phyloP scores from a whole-genome alignment of 2,113 vertebrate species.

The Apaloderma vittatum region DNA sequence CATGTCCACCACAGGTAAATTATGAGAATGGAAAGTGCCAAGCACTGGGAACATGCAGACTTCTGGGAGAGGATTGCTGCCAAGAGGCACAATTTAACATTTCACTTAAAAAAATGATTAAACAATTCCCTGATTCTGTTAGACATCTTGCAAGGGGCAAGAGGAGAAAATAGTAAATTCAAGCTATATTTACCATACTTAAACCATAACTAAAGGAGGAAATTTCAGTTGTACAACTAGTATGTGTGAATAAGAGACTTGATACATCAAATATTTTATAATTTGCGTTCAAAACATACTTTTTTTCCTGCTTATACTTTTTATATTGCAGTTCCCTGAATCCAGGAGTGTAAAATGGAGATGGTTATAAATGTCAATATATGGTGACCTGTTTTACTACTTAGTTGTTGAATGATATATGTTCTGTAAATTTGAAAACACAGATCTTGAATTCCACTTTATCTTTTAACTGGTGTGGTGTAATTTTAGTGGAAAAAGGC shows the following conservation, averaged over 20 bases:
- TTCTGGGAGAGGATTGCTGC: neutral
- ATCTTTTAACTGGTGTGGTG: neutral
- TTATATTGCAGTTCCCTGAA: neutral
- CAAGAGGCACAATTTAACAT: neutral
- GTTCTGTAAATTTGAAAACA: constrained; percentile 1
- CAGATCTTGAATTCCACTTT: neutral
- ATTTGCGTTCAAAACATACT: neutral
- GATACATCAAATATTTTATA: neutral
- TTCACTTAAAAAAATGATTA: neutral
- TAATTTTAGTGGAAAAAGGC: neutral
- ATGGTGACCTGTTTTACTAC: neutral
- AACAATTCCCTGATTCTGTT: neutral
- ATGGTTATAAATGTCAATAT: neutral
- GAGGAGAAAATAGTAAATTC: neutral
- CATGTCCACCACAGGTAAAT: neutral
- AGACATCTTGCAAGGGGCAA: neutral
- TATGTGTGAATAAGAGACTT: neutral
- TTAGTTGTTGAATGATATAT: neutral
- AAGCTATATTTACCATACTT: constrained; percentile 15
- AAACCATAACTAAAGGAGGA: neutral
- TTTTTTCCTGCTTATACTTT: neutral
- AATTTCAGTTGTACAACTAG: neutral
- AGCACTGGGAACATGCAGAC: neutral
- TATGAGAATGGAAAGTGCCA: neutral
- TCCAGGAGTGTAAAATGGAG: neutral